Base-by-base conservation (phyloP, 1,140 invertebrate species). In the Philotrypesis tridentata region DNA sequence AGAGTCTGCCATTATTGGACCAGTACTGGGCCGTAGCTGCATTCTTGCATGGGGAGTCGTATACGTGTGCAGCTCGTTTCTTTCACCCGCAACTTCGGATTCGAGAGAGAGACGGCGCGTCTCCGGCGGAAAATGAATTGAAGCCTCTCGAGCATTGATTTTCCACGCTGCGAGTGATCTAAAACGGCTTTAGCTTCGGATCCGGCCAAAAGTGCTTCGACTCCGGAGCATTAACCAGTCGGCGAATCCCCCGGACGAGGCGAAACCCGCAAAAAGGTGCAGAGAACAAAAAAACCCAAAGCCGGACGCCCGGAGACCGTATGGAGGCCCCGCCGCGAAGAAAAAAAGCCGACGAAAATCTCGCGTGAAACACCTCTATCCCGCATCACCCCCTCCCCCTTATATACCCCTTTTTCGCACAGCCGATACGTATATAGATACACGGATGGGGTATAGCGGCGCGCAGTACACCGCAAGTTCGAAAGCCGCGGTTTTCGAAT, bases 401-500 rank as follows among this genome's bases (percentile, higher is more conserved):
- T n/a, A n/a, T 72, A 55, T 55, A 29, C 37, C 48, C n/a, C 9
- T 8, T 12, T 33, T 23, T 60, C 33, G 14, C 21, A 21, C 43
- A n/a, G 40, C 3, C 33, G 33, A 37, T 37, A 3, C 33, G 9
- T n/a, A n/a, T n/a, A n/a, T n/a, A n/a, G n/a, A n/a, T n/a, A n/a
- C n/a, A n/a, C n/a, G n/a, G n/a, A n/a, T n/a, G n/a, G n/a, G n/a
- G n/a, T n/a, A 43, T 43, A 43, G 40, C 12, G 1, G 40, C 40
- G 48, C 48, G 48, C 48, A 6, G 61, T 65, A 23, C 14, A 79
- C 89, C 87, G 79, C 89, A 89, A 90, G 87, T 90, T 91, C 87
- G 86, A 89, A 90, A 89, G 89, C 90, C 86, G 86, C 77, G 85
- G 86, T 84, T 84, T 80, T 81, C 85, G 89, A 90, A 91, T 91